Percentiles rank a stretch among this genome's conserved stretches.
Evolutionary conservation across 2,888 invertebrate genomes (phyloP).

Genomic region (Machimus atricapillus): DNA sequence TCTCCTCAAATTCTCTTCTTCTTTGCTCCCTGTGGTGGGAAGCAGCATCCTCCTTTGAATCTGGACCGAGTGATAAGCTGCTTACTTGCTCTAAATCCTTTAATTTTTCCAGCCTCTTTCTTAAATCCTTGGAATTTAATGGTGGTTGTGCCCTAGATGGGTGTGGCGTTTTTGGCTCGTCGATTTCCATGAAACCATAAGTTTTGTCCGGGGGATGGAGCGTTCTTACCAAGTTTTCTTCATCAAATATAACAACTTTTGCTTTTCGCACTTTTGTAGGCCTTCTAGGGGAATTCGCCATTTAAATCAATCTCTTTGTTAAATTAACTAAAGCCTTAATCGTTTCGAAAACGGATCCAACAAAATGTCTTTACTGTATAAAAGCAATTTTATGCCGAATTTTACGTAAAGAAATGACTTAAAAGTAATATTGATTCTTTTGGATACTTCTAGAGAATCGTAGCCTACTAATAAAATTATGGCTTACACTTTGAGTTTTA

Average conservation of each 20-base stretch:
- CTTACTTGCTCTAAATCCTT: neutral
- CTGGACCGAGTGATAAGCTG: neutral
- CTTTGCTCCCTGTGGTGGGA: neutral
- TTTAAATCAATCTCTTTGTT: neutral
- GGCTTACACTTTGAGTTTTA: neutral
- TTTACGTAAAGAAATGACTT: neutral
- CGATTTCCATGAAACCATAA: slow-evolving; percentile 40
- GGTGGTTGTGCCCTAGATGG: neutral
- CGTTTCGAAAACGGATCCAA: neutral
- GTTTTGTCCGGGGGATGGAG: slow-evolving; percentile 29
- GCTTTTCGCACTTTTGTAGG: neutral
- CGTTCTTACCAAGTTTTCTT: slow-evolving; percentile 26
- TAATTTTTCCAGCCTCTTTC: neutral
- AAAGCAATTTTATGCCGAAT: neutral
- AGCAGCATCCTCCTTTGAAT: neutral
- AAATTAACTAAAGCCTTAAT: neutral
- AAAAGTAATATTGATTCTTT: neutral
- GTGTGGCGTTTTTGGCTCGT: slow-evolving; percentile 36
- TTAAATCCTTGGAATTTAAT: slow-evolving; percentile 4
- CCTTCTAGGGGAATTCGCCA: neutral
- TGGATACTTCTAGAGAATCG: neutral
- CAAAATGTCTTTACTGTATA: neutral
- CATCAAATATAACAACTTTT: neutral
- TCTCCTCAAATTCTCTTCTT: neutral
- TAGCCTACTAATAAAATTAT: neutral